Evolutionary conservation across 2,888 invertebrate species (phyloP).

Genomic region (Lacanobia wlatinum): DNA sequence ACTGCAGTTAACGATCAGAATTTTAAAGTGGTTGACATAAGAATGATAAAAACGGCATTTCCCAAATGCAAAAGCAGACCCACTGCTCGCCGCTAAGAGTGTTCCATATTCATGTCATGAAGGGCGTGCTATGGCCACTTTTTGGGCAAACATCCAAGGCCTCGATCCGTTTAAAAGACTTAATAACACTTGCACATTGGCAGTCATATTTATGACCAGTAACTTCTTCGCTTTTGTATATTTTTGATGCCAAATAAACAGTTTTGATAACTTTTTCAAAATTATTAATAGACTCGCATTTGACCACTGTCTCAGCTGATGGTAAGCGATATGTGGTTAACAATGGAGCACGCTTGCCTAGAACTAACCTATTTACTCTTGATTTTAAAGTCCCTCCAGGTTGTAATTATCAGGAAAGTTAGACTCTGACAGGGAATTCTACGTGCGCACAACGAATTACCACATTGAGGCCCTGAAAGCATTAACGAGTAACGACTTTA

Average conservation of each 20-base stretch:
- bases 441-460: background rate
- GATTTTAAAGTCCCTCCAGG: background rate
- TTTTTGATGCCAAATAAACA: background rate
- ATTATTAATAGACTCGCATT: background rate
- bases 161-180: conserved; percentile 6
- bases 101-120: conserved; percentile 37
- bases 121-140: background rate
- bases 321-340: background rate
- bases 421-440: background rate
- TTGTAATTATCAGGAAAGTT: background rate
- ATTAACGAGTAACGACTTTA: no score
- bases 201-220: conserved; percentile 10
- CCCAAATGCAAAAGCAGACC: background rate
- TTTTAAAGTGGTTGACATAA: background rate
- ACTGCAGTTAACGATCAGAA: no score
- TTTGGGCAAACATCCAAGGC: conserved; percentile 35
- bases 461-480: no score
- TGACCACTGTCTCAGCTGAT: background rate
- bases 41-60: background rate
- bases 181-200: conserved; percentile 15
- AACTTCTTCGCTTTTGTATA: conserved; percentile 13
- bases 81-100: conserved; percentile 11
- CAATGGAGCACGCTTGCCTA: background rate
- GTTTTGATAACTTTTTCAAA: background rate
- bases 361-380: background rate